A percentile compares a stretch with the other conserved stretches of the same genome.
Conservation (phyloP, 35 echinoderm and acorn worm species). For the Acanthaster planci region DNA sequence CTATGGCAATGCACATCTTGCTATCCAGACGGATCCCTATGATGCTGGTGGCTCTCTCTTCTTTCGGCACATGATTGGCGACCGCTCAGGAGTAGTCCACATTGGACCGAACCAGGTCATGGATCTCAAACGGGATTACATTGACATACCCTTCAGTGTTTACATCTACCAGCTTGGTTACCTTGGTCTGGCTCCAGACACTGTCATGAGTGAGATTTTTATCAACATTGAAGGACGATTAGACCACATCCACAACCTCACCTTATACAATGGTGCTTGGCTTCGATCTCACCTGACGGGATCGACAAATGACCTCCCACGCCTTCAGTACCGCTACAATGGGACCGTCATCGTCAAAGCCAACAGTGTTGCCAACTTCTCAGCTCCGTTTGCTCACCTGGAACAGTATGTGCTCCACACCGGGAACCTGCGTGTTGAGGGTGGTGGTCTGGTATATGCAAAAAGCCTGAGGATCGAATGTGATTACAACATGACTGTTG, state of each 20-base stretch:
- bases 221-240: slow-evolving; percentile 71
- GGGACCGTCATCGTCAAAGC: slow-evolving; percentile 72
- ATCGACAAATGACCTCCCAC: slow-evolving; percentile 64
- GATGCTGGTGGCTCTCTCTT: slow-evolving; percentile 61
- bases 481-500: slow-evolving; percentile 74
- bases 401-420: slow-evolving; percentile 61
- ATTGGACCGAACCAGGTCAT: slow-evolving; percentile 92
- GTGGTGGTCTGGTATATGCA: slow-evolving; percentile 76
- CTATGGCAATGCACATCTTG: slow-evolving; percentile 79
- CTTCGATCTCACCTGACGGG: slow-evolving; percentile 50
- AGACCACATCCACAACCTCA: slow-evolving; percentile 82
- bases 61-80: slow-evolving; percentile 88
- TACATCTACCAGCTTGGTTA: slow-evolving; percentile 78
- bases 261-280: slow-evolving; percentile 72
- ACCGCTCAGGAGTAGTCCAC: slow-evolving; percentile 73
- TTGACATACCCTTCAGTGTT: slow-evolving; percentile 75
- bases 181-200: slow-evolving; percentile 62
- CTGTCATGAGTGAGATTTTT: slow-evolving; percentile 73
- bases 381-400: slow-evolving; percentile 63
- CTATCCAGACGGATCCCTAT: slow-evolving; percentile 70
- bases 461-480: slow-evolving; percentile 55
- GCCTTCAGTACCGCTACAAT: slow-evolving; percentile 55
- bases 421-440: slow-evolving; percentile 66
- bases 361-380: slow-evolving; percentile 55
- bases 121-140: slow-evolving; percentile 61